Conservation (phyloP, 2,113 vertebrate species). For the Malurus melanocephalus region DNA sequence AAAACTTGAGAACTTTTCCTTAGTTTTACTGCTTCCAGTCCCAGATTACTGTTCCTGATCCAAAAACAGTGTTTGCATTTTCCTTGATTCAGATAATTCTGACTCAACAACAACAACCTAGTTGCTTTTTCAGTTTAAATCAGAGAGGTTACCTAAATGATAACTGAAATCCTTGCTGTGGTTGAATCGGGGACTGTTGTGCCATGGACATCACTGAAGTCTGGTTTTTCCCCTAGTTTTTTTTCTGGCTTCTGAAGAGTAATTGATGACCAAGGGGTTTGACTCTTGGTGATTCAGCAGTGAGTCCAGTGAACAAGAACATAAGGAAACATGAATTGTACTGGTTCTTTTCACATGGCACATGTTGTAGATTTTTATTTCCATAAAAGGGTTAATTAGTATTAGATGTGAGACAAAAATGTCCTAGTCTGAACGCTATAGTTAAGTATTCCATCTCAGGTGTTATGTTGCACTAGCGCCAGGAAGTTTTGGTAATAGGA, state of each 20-base stretch:
- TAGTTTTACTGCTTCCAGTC: background rate
- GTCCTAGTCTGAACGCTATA: background rate
- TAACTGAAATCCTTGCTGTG: background rate
- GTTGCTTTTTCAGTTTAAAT: background rate
- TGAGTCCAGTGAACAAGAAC: background rate
- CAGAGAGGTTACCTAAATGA: background rate
- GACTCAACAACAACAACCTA: background rate
- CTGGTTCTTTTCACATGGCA: background rate
- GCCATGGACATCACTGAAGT: background rate
- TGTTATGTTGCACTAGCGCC: background rate
- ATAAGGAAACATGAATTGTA: background rate
- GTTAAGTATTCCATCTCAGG: background rate
- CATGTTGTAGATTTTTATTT: background rate
- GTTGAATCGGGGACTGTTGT: background rate
- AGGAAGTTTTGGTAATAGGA: background rate
- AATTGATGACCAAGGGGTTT: background rate
- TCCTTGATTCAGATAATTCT: background rate
- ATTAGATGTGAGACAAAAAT: background rate
- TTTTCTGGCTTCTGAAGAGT: background rate
- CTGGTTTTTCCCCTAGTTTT: rapidly evolving
- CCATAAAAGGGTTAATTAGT: background rate
- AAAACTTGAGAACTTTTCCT: background rate
- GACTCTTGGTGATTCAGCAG: background rate
- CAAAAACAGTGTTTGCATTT: background rate
- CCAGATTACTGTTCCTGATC: background rate